Base-by-base conservation (phyloP, 2,797 vertebrate genomes). In the Sebastes iracundus region DNA sequence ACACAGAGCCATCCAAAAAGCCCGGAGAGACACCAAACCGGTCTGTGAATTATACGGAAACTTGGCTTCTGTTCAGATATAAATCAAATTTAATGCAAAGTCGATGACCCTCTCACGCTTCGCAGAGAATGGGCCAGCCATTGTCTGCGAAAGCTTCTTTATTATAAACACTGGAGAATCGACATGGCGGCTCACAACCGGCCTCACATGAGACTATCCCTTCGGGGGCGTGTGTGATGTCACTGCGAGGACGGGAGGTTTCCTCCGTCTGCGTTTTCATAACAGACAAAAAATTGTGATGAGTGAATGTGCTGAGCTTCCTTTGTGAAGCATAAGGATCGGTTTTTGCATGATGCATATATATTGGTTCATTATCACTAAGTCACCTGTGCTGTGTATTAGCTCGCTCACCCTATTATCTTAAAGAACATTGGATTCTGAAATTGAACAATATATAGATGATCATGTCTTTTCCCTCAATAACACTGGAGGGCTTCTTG, bases 291-390 rank as follows among this genome's bases (percentile, higher is more conserved):
- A 90, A 90, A 83, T 70, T 25, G 55, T 80, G 88, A 88, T 87
- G 91, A 88, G 87, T 77, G 81, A 88, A 83, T 83, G 80, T 76
- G 79, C 82, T 72, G 83, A 81, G 86, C 73, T 88, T 25, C 69
- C 52, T 82, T 88, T 84, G 77, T 82, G 74, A 59, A 85, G 88
- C 86, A 74, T 87, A 88, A 90, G 90, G 87, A 88, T 91, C 76
- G 64, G 67, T 90, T 85, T 87, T 87, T 87, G 90, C 81, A 84
- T 94, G 93, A 93, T 95, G 94, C 95, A 95, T 95, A 95, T 95
- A 95, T 94, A 96, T 94, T 95, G 93, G 93, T 92, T 95, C 94
- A 95, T 96, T 95, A 94, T 93, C 90, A 80, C 88, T 79, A 77
- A 90, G 92, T 95, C 92, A 94, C 92, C 94, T 94, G 87, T 93